Conservation (phyloP, 1,140 invertebrate species). For the Calephelis nemesis region DNA sequence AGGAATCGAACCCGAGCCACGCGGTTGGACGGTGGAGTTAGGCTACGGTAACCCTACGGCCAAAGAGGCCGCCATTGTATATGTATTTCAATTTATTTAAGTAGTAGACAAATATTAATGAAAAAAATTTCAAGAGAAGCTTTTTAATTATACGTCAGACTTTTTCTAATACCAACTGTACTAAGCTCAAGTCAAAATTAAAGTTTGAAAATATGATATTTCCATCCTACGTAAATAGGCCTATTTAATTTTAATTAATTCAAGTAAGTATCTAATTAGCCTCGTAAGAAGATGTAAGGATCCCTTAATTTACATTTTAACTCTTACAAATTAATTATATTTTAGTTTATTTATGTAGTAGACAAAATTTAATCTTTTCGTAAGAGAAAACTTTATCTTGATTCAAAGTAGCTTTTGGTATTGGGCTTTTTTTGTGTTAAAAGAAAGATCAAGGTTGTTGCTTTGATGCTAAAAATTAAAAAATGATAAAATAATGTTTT, state of each 20-base stretch:
- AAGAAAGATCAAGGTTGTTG: neutral
- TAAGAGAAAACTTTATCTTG: neutral
- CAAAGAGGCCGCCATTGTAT: no score
- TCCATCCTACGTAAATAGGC: neutral
- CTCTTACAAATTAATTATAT: neutral
- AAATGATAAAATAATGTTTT: no score
- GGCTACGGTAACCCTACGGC: no score
- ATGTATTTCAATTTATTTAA: no score
- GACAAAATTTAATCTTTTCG: neutral
- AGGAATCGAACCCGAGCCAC: no score
- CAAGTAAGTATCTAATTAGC: conserved; percentile 5
- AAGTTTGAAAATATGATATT: conserved; percentile 10
- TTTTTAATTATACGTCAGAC: neutral
- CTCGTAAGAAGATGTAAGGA: neutral
- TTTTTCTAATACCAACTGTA: neutral
- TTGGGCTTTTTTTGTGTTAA: no score
- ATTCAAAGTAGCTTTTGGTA: neutral
- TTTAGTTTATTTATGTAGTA: neutral
- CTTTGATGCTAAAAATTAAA: no score
- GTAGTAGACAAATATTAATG: no score
- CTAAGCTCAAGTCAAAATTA: neutral
- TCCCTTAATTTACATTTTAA: neutral
- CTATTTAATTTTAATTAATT: conserved; percentile 11
- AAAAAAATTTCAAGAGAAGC: no score
- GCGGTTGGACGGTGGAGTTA: no score